Percentiles rank a stretch among this genome's conserved stretches.
Conservation (phyloP, 1,140 invertebrate species). For the Drosophila sucinea region DNA sequence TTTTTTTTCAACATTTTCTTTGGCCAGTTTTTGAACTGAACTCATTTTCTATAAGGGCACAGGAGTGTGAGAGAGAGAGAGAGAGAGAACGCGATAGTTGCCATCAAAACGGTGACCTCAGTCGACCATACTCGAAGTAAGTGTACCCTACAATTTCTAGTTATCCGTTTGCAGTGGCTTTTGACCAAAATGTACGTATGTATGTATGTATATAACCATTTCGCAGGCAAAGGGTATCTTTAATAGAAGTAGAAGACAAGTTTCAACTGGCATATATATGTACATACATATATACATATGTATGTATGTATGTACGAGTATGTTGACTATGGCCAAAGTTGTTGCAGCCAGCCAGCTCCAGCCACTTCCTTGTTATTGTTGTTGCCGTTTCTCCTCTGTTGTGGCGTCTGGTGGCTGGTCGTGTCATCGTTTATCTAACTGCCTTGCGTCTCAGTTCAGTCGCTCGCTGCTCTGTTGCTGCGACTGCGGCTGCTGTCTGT, state of each 20-base stretch:
- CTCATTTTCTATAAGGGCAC: conserved; percentile 25
- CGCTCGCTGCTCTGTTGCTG: neutral
- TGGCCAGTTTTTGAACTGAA: conserved; percentile 33
- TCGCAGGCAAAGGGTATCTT: neutral
- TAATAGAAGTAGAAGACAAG: conserved; percentile 38
- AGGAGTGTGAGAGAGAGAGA: neutral
- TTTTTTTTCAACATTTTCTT: conserved; percentile 40
- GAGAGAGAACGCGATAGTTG: conserved; percentile 25
- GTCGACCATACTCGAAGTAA: neutral
- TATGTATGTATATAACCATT: neutral
- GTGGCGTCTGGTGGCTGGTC: conserved; percentile 6
- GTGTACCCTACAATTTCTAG: neutral
- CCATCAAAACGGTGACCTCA: neutral
- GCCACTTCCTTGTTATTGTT: conserved; percentile 56
- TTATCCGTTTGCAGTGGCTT: neutral
- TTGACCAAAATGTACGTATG: neutral
- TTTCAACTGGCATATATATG: conserved; percentile 46
- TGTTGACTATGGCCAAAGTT: conserved; percentile 27
- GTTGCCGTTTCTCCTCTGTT: conserved; percentile 20
- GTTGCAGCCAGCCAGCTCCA: conserved; percentile 1
- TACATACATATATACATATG: too few species aligned
- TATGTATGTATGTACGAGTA: too few species aligned
- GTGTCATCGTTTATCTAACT: conserved; percentile 20
- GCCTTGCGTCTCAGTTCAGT: conserved; percentile 16
- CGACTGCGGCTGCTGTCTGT: neutral